phyloP scores from a whole-genome alignment of 2,888 invertebrate species.

The Lasioglossum lativentre region DNA sequence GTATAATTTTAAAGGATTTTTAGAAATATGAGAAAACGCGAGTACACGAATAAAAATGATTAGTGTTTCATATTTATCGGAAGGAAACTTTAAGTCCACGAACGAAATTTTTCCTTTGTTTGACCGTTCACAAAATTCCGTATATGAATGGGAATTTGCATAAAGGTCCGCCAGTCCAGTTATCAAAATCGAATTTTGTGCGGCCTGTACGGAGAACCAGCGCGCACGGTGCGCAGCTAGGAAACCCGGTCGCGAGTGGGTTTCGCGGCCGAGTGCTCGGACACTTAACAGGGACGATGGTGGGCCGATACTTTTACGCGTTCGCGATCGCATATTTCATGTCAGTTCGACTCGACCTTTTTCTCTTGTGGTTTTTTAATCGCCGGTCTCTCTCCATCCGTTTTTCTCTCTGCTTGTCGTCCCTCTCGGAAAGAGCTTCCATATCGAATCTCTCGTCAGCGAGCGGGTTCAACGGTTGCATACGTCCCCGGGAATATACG shows the following conservation, averaged over 20 bases:
- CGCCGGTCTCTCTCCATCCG: not conserved
- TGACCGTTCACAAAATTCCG: too few species aligned
- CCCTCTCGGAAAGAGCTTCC: constrained; percentile 20
- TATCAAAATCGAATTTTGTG: not conserved
- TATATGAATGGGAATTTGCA: not conserved
- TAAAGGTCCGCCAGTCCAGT: not conserved
- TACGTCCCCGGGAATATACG: constrained; percentile 17
- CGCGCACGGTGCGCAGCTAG: constrained; percentile 32
- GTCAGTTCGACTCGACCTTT: constrained; percentile 72
- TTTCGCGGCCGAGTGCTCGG: constrained; percentile 58
- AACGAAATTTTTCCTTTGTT: too few species aligned
- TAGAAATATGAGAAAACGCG: too few species aligned
- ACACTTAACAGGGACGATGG: constrained; percentile 77
- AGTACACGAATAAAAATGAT: too few species aligned
- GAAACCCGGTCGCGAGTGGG: constrained; percentile 72
- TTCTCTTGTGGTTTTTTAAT: constrained; percentile 19
- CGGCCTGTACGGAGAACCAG: not conserved
- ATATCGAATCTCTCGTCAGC: constrained; percentile 45
- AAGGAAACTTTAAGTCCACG: too few species aligned
- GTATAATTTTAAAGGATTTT: too few species aligned
- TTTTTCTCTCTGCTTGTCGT: not conserved
- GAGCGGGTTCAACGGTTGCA: constrained; percentile 12
- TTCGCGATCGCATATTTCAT: constrained; percentile 77
- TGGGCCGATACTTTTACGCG: constrained; percentile 78
- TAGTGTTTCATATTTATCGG: too few species aligned